Base-by-base conservation (phyloP, 2,888 invertebrate species). In the Hypsopygia costalis region DNA sequence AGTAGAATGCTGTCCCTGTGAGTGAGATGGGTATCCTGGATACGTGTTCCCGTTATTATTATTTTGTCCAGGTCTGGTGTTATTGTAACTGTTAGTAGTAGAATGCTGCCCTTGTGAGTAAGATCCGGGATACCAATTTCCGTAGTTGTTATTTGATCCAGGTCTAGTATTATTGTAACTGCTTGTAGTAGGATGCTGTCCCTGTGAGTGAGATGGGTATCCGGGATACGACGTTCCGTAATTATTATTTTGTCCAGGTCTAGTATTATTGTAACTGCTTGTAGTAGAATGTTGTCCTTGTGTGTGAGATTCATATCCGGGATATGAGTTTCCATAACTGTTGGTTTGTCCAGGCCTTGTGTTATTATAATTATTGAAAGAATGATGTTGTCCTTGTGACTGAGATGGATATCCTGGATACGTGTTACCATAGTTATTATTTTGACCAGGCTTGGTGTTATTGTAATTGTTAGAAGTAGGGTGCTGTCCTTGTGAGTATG, bases 351-450 rank as follows among this genome's bases (percentile, higher is more conserved):
- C 12, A 1, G 27, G 28, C 11, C 35, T 27, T n/a, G 11, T 11
- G 11, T 5, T 7, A 16, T 36, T 34, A 9, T 7, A 21, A 10
- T 22, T 11, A 11, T 4, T 21, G 3, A 7, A 12, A 4, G 32
- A 16, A 12, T 12, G 6, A 30, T 30, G 11, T 35, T 25, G 21
- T 8, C 34, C 22, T 10, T 36, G n/a, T 28, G 25, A 25, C 1
- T 25, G 6, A 8, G 25, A n/a, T 25, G 12, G 16, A 10, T 29
- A 36, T 29, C 16, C 30, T 30, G 36, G 36, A 1, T 28, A 36
- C 27, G 30, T 21, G n/a, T 36, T 29, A 21, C 11, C 20, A 21
- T 36, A 36, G 3, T 29, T 4, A 22, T 30, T 36, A 30, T 29
- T 8, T 4, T 21, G 29, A 2, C 30, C 20, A 11, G 21, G 30